These are phyloP conservation scores for Anas platyrhynchos DNA, from an alignment of 2,113 vertebrate species.

Conservation along the genomic window DNA sequence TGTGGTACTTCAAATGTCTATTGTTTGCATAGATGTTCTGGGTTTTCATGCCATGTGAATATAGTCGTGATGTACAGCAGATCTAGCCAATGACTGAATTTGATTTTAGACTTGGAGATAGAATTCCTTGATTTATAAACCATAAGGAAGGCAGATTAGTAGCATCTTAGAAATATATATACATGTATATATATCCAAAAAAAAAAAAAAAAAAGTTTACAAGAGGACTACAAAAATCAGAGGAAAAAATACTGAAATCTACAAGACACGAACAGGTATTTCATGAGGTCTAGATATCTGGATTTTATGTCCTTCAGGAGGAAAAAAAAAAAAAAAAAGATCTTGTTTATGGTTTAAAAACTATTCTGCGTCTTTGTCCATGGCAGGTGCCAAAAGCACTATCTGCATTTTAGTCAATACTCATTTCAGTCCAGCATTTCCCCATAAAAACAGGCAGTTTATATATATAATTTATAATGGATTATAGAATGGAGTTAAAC, in stretches of 20 bases:
- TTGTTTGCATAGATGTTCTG: not conserved
- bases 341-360: not conserved
- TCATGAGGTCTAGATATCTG: not conserved
- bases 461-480: not conserved
- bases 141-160: not conserved
- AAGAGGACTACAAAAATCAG: not conserved
- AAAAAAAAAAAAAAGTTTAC: not conserved
- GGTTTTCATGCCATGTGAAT: not conserved
- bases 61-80: not conserved
- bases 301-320: not conserved
- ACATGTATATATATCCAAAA: too few relatives aligned
- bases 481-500: not conserved
- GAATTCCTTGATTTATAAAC: not conserved
- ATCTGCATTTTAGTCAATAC: not conserved
- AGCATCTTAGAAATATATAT: not conserved
- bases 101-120: not conserved
- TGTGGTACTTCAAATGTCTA: not conserved
- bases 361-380: not conserved
- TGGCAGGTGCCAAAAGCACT: not conserved
- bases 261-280: not conserved
- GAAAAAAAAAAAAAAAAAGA: not conserved
- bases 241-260: not conserved
- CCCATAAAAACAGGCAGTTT: not conserved
- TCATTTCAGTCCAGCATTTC: not conserved
- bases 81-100: not conserved